A percentile compares a stretch with the other conserved stretches of the same genome.
Evolutionary conservation across 2,797 vertebrate genomes (phyloP).

Genomic region (Huso huso): DNA sequence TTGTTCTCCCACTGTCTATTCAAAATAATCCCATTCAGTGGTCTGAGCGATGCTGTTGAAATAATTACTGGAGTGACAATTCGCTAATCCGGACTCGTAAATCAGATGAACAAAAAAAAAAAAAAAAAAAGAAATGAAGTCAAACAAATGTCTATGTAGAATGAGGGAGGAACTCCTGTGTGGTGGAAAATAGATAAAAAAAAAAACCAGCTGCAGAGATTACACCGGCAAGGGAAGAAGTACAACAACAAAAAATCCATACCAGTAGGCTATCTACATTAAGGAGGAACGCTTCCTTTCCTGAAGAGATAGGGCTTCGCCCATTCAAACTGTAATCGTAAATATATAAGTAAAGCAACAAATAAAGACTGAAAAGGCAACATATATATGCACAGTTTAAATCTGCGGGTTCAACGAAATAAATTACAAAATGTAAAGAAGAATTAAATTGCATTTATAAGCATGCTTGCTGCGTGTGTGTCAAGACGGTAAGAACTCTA

Average conservation of each 20-base stretch:
- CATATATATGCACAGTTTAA: too few relatives aligned
- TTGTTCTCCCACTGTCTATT: conserved; percentile 8
- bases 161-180: conserved; percentile 54
- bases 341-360: neutral
- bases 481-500: too few relatives aligned
- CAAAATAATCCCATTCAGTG: conserved; percentile 1
- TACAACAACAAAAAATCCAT: neutral
- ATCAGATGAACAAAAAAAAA: conserved; percentile 17
- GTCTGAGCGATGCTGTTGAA: conserved; percentile 11
- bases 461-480: too few relatives aligned
- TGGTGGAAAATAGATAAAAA: conserved; percentile 47
- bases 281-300: conserved; percentile 21
- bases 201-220: conserved; percentile 33
- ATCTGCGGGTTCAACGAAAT: too few relatives aligned
- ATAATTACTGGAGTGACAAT: conserved; percentile 16
- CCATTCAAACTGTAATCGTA: neutral
- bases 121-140: conserved; percentile 21
- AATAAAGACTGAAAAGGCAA: neutral
- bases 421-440: too few relatives aligned
- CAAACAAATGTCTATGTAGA: conserved; percentile 23
- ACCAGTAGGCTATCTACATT: conserved; percentile 11
- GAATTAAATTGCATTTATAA: too few relatives aligned
- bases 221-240: conserved; percentile 14
- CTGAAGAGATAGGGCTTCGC: conserved; percentile 1
- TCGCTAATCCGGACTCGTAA: conserved; percentile 14